phyloP scores from a whole-genome alignment of 1,140 invertebrate genomes.

The Myzus persicae region DNA sequence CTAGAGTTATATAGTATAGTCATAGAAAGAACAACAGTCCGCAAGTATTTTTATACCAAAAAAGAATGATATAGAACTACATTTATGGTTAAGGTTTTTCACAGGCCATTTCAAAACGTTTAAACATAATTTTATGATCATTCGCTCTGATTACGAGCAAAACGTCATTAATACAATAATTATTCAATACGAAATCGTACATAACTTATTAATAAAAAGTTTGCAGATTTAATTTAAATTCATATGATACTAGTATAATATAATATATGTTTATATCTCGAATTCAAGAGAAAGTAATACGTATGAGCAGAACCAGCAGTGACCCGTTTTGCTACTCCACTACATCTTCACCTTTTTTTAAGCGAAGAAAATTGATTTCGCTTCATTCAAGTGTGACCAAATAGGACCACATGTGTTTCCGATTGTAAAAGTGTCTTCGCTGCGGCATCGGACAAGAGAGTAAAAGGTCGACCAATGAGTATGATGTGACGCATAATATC shows the following conservation, averaged over 20 bases:
- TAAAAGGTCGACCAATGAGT: neutral
- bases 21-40: too few relatives aligned
- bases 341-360: neutral
- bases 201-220: neutral
- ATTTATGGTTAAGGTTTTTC: too few relatives aligned
- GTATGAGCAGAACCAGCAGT: neutral
- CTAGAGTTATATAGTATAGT: too few relatives aligned
- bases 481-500: neutral
- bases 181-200: neutral
- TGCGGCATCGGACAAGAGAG: neutral
- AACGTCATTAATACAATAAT: neutral
- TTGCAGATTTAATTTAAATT: neutral
- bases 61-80: too few relatives aligned
- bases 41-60: too few relatives aligned
- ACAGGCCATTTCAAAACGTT: neutral
- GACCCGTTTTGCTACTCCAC: neutral
- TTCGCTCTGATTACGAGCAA: neutral
- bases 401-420: constrained; percentile 5
- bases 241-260: neutral
- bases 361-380: neutral
- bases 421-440: constrained; percentile 15
- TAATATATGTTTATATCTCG: neutral
- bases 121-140: neutral
- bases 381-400: neutral
- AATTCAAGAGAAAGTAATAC: constrained; percentile 3